Evolutionary conservation across 2,797 vertebrate genomes (phyloP).

Genomic region (Takifugu rubripes): DNA sequence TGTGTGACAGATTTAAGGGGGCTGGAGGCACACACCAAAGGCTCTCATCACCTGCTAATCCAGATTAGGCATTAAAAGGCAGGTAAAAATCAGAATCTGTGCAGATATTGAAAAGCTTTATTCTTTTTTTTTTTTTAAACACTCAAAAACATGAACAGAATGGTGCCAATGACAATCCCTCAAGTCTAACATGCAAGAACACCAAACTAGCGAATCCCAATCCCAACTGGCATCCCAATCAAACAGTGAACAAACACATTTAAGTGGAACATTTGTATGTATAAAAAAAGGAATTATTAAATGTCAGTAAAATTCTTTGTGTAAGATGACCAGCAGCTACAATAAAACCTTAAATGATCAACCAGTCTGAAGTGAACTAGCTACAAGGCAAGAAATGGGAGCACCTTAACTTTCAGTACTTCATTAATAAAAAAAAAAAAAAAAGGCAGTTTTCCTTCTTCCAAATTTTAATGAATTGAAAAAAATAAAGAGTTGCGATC

Average conservation of each 20-base stretch:
- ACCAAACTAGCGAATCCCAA: no score
- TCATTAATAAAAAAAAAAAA: constrained; percentile 40
- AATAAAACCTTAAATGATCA: constrained; percentile 24
- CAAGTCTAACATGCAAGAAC: constrained; percentile 9
- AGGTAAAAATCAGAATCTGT: neutral
- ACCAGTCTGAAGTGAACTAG: constrained; percentile 25
- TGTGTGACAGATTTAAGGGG: constrained; percentile 26
- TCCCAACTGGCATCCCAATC: constrained; percentile 1
- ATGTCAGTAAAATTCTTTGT: constrained; percentile 28
- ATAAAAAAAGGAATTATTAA: neutral
- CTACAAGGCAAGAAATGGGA: constrained; percentile 32
- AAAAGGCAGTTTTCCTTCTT: neutral
- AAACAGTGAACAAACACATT: neutral
- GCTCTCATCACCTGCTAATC: neutral
- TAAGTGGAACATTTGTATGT: neutral
- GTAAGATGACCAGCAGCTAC: constrained; percentile 8
- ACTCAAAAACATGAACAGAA: constrained; percentile 37
- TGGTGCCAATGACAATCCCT: constrained; percentile 17
- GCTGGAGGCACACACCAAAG: neutral
- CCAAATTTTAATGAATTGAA: constrained; percentile 38
- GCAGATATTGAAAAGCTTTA: constrained; percentile 36
- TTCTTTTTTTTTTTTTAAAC: constrained; percentile 22
- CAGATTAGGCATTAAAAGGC: neutral
- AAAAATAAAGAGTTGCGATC: constrained; percentile 50
- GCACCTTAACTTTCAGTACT: constrained; percentile 23